phyloP scores from a whole-genome alignment of 2,888 invertebrate species.

The Lumbricus terrestris region DNA sequence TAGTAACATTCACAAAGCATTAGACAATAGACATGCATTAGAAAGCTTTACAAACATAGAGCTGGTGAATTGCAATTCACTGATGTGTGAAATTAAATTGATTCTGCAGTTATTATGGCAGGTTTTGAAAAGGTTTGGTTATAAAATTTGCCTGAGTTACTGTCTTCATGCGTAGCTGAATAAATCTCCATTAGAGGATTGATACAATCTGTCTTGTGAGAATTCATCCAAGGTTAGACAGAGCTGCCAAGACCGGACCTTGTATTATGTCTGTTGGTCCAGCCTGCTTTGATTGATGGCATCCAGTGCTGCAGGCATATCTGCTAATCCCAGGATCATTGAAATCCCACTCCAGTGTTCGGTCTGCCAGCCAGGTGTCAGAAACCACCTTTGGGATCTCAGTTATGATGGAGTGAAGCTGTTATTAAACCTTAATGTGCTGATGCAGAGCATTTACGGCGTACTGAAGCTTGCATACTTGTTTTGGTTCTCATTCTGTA shows the following conservation, averaged over 20 bases:
- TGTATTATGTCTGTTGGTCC: background rate
- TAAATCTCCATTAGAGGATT: slow-evolving; percentile 3
- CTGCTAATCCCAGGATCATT: background rate
- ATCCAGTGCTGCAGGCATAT: background rate
- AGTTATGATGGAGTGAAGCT: background rate
- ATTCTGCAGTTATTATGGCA: background rate
- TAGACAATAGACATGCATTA: no score
- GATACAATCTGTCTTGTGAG: slow-evolving; percentile 3
- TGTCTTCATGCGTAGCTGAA: background rate
- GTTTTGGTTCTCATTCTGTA: background rate
- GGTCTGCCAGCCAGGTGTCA: background rate
- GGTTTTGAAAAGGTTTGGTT: background rate
- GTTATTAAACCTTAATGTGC: background rate
- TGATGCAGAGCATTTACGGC: background rate
- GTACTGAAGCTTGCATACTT: background rate
- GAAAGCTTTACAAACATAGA: background rate
- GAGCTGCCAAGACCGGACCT: slow-evolving; percentile 3
- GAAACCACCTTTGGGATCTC: background rate
- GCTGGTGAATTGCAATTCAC: no score
- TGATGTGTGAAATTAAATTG: background rate
- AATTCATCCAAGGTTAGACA: background rate
- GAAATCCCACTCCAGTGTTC: background rate
- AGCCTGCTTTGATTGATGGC: background rate
- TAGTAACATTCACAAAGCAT: no score
- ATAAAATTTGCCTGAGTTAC: background rate